A percentile compares a stretch with the other conserved stretches of the same genome.
Evolutionary conservation across 2,888 invertebrate genomes (phyloP).

Genomic region (Torymus auratus): DNA sequence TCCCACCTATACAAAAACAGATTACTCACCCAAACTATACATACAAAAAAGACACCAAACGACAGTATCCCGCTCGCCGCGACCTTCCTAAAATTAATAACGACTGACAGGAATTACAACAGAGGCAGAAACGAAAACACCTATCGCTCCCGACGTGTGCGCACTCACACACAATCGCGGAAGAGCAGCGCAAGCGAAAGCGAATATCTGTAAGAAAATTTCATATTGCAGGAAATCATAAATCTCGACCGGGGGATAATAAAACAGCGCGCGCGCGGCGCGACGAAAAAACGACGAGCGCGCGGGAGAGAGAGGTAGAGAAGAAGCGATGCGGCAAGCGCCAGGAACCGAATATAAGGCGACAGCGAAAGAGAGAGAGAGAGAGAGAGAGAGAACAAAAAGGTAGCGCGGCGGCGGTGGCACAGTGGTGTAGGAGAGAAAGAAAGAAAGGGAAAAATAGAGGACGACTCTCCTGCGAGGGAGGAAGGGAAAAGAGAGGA

Average conservation of each 20-base stretch:
- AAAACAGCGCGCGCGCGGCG: slow-evolving; percentile 35
- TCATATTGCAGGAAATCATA: slow-evolving; percentile 58
- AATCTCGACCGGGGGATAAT: slow-evolving; percentile 49
- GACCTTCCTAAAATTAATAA: slow-evolving; percentile 15
- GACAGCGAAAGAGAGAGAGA: not conserved
- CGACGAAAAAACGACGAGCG: slow-evolving; percentile 13
- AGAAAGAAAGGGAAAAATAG: not conserved
- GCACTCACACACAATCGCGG: not conserved
- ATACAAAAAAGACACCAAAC: too few relatives aligned
- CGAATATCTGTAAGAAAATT: slow-evolving; percentile 55
- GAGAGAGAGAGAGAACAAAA: slow-evolving; percentile 21
- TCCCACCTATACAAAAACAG: too few relatives aligned
- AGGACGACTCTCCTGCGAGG: not conserved
- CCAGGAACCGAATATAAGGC: slow-evolving; percentile 43
- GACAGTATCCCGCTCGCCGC: too few relatives aligned
- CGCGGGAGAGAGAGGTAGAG: not conserved
- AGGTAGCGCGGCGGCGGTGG: not conserved
- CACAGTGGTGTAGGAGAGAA: slow-evolving; percentile 42
- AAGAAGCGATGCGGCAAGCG: not conserved
- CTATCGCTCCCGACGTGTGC: not conserved
- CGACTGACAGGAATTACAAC: slow-evolving; percentile 8
- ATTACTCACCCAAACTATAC: too few relatives aligned
- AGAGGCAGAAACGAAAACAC: slow-evolving; percentile 25
- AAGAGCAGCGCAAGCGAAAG: not conserved
- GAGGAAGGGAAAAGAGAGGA: slow-evolving; percentile 11